Percentiles rank a stretch among this genome's conserved stretches.
These are phyloP conservation scores for Hydroisotoma schaefferi DNA, from an alignment of 2,888 invertebrate species.

Conservation along the genomic window DNA sequence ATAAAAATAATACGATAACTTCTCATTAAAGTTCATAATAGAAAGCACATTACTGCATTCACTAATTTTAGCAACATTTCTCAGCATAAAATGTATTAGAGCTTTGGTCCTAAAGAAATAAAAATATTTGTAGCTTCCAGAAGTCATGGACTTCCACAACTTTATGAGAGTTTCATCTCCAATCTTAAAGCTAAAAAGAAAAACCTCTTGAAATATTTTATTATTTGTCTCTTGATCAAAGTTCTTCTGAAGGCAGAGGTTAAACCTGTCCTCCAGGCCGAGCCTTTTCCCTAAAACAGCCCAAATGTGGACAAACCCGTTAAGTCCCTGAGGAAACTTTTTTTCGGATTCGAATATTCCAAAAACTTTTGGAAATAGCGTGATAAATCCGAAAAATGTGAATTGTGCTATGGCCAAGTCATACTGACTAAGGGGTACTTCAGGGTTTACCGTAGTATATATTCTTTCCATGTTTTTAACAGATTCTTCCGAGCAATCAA, in stretches of 20 bases:
- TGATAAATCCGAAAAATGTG: slow-evolving; percentile 42
- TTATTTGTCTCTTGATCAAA: slow-evolving; percentile 40
- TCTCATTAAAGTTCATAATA: slow-evolving; percentile 33
- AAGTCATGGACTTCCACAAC: slow-evolving; percentile 37
- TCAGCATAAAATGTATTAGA: slow-evolving; percentile 41
- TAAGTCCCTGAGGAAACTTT: slow-evolving; percentile 24
- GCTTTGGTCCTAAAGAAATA: slow-evolving; percentile 39
- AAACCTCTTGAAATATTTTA: slow-evolving; percentile 41
- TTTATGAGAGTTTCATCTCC: slow-evolving; percentile 34
- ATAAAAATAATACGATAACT: slow-evolving; percentile 29
- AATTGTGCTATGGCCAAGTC: slow-evolving; percentile 44
- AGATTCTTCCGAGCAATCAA: slow-evolving; percentile 15
- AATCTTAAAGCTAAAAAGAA: slow-evolving; percentile 42
- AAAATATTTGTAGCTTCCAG: slow-evolving; percentile 35
- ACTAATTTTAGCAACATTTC: slow-evolving; percentile 36
- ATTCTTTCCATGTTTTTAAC: slow-evolving; percentile 40
- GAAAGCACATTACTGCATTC: slow-evolving; percentile 31
- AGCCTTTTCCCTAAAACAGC: slow-evolving; percentile 40
- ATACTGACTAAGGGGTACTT: slow-evolving; percentile 45
- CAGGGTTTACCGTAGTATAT: slow-evolving; percentile 44
- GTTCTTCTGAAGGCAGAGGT: slow-evolving; percentile 35
- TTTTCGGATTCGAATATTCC: slow-evolving; percentile 37
- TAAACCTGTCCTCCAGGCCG: slow-evolving; percentile 43
- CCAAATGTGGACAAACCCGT: slow-evolving; percentile 47
- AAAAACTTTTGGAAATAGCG: slow-evolving; percentile 41